These are phyloP conservation scores for Notamacropus eugenii DNA, from an alignment of 2,797 vertebrate species.

Conservation along the genomic window DNA sequence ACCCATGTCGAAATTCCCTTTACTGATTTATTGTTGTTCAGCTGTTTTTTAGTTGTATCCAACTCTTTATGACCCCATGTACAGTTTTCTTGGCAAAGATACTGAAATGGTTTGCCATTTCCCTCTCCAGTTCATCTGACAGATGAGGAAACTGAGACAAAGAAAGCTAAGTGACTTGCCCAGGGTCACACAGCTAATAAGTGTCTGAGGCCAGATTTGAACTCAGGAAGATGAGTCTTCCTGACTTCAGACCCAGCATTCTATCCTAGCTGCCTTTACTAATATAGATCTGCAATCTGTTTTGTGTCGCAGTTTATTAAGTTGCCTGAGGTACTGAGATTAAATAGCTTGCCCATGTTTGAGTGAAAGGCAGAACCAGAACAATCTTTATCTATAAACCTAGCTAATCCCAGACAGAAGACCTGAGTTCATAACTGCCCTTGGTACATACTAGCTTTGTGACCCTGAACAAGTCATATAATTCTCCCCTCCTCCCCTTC, in stretches of 20 bases:
- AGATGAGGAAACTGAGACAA: neutral
- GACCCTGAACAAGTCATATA: neutral
- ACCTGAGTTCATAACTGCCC: neutral
- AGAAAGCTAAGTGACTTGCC: neutral
- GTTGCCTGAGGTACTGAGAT: neutral
- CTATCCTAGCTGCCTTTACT: neutral
- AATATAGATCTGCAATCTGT: neutral
- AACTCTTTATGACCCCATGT: neutral
- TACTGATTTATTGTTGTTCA: neutral
- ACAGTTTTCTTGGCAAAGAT: neutral
- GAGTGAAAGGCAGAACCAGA: neutral
- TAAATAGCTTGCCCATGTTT: neutral
- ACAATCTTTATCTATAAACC: neutral
- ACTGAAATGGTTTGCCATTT: neutral
- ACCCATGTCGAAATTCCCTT: neutral
- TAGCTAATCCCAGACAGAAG: neutral
- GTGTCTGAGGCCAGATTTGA: neutral
- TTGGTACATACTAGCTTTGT: neutral
- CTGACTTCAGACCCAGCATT: neutral
- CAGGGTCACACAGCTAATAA: neutral
- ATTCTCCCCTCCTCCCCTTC: neutral
- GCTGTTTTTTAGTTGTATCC: neutral
- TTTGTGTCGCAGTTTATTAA: neutral
- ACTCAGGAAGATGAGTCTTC: neutral
- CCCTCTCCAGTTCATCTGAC: neutral